Evolutionary conservation across 2,888 invertebrate genomes (phyloP).

Genomic region (Apantesis nais): DNA sequence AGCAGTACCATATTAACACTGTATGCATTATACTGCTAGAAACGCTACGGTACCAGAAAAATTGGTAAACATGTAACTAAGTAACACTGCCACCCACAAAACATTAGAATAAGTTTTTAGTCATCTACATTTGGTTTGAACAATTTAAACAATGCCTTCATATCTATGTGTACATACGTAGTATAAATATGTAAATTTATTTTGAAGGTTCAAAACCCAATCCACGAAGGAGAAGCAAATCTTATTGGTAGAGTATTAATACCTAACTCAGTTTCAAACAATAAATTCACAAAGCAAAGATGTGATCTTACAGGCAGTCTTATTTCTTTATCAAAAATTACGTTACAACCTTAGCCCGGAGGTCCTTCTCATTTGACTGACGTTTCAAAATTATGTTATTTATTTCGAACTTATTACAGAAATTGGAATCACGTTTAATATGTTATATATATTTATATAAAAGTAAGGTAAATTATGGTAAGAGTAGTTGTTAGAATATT

Average conservation of each 20-base stretch:
- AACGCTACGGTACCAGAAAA: not conserved
- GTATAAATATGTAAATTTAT: not conserved
- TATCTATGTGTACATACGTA: not conserved
- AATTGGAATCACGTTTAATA: slow-evolving; percentile 1
- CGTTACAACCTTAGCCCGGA: slow-evolving; percentile 21
- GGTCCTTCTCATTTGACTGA: slow-evolving; percentile 32
- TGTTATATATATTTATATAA: not conserved
- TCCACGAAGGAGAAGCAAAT: not conserved
- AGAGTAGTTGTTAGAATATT: not conserved
- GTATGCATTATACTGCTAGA: too few species aligned
- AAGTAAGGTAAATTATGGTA: not conserved
- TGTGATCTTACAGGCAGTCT: slow-evolving; percentile 16
- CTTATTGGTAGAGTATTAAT: not conserved
- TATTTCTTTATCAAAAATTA: slow-evolving; percentile 35
- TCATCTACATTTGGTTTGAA: not conserved
- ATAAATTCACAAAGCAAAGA: slow-evolving; percentile 5
- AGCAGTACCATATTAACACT: too few species aligned
- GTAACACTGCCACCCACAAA: not conserved
- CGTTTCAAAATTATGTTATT: slow-evolving; percentile 26
- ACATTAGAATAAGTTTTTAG: not conserved
- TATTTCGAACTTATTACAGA: slow-evolving; percentile 22
- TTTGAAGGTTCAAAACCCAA: not conserved
- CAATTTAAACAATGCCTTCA: not conserved
- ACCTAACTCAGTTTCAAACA: slow-evolving; percentile 4
- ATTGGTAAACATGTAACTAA: not conserved